Evolutionary conservation across 2,888 invertebrate species (phyloP), one percentile per base, ranked within the genome.

Genomic region (Danaus chrysippus): DNA sequence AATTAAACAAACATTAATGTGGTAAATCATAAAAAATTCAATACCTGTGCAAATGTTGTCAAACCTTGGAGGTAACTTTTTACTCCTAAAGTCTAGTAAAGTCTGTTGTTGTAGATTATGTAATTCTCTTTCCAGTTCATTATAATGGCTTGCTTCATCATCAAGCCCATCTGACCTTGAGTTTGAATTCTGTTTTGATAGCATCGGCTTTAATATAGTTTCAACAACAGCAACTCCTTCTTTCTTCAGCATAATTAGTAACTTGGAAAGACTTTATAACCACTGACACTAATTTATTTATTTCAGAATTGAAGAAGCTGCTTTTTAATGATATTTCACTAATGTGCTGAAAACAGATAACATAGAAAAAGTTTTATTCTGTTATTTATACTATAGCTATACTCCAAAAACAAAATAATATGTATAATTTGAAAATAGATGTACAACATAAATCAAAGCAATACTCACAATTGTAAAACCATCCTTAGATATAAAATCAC

Each of bases 291-390:
- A 97, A 83, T 81, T 97, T 97, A 19, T 96, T 96, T 59, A 97
- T 95, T 72, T 97, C 97, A 1, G 96, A 96, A 80, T 96, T 97
- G 71, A 97, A 94, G 77, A 96, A 94, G 84, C 96, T 97, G 79
- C 97, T 97, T 60, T 95, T 94, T 70, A 97, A 93, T 68, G 96
- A 94, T 71, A 97, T 93, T 82, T 96, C 96, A 76, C 96, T 95
- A 64, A 97, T 94, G 83, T 96, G 95, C 97, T 97, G 81, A 34
- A 84, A 81, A 53, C 15, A 55, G 13, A 59, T 23, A n/a, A 58
- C 43, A n/a, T 19, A 9, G 49, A 52, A 13, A 6, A 12, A 5
- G 23, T 34, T 34, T 34, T 34, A 5, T 34, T 34, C 23, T 2
- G 23, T 5, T 34, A 34, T 34, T 34, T 34, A 34, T 34, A 5